These are phyloP conservation scores for Helicoverpa zea DNA, from an alignment of 1,140 invertebrate species.

Conservation along the genomic window DNA sequence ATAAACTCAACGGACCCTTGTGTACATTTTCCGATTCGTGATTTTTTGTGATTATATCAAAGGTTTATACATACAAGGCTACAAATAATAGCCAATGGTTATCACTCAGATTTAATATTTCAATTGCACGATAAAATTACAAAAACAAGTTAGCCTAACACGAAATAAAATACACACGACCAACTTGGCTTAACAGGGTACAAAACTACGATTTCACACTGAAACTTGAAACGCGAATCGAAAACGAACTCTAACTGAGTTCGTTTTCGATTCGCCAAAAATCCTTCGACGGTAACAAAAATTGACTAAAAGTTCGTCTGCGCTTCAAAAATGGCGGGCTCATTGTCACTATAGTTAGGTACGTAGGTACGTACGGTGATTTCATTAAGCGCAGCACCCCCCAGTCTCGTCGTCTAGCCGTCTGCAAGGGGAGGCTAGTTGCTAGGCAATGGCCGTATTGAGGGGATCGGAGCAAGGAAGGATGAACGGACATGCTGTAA, in stretches of 20 bases:
- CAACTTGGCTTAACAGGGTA: not conserved
- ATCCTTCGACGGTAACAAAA: constrained; percentile 23
- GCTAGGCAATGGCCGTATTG: constrained; percentile 33
- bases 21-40: too few relatives aligned
- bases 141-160: not conserved
- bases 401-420: constrained; percentile 50
- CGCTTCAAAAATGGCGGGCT: constrained; percentile 39
- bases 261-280: too few relatives aligned
- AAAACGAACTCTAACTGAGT: constrained; percentile 17
- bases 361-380: constrained; percentile 31
- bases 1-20: too few relatives aligned
- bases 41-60: too few relatives aligned
- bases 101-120: too few relatives aligned
- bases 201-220: not conserved
- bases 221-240: not conserved
- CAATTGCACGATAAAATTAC: not conserved
- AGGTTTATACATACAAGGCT: too few relatives aligned
- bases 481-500: too few relatives aligned
- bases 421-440: constrained; percentile 41
- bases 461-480: not conserved
- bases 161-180: not conserved
- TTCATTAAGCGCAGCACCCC: constrained; percentile 47
- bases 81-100: too few relatives aligned
- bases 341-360: constrained; percentile 45
- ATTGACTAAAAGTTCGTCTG: constrained; percentile 25